Base-by-base conservation (phyloP, 2,113 vertebrate species). In the Benthochromis sp. region DNA sequence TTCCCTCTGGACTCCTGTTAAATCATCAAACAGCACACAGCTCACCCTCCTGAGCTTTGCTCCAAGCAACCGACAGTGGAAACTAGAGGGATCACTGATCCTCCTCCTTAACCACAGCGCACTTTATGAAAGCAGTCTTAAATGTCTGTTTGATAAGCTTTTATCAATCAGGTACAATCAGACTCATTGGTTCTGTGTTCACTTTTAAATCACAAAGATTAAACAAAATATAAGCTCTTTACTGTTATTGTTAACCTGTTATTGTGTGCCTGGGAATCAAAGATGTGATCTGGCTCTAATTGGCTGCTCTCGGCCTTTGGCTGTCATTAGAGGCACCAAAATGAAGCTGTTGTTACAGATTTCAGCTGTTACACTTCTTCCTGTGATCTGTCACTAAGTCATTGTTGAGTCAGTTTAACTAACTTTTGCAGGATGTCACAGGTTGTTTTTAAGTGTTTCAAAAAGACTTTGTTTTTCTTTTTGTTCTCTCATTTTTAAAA, bases 1-100 rank as follows among this genome's bases (percentile, higher is more conserved):
- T 57, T 57, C 54, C 0, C 54, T 57, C 54, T 57, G 54, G 54
- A 57, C 2, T 57, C 24, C 7, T 57, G 24, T 57, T 57, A 0
- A 57, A 57, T 57, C 21, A 0, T 57, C 54, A 57, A 16, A 57
- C 54, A 29, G 54, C 54, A 57, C 54, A 57, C 1, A 3, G 54
- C 54, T 57, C 54, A 3, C 54, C 4, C 12, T 57, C 54, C 4
- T 57, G 54, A 29, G 12, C 24, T 29, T 57, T 57, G 24, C 24
- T 29, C 54, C 47, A 50, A 50, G 47, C 47, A 50, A 50, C 47
- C 47, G 47, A 1, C 47, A 17, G 4, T 50, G 47, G 47, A 50
- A 50, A 50, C 47, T 50, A 50, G 47, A 17, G 7, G 47, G 47
- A 50, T 50, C 47, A 50, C 7, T 50, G 47, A 17, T 50, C 47